These are phyloP conservation scores for Eupeodes latifasciatus DNA, from an alignment of 2,888 invertebrate genomes.

Conservation along the genomic window DNA sequence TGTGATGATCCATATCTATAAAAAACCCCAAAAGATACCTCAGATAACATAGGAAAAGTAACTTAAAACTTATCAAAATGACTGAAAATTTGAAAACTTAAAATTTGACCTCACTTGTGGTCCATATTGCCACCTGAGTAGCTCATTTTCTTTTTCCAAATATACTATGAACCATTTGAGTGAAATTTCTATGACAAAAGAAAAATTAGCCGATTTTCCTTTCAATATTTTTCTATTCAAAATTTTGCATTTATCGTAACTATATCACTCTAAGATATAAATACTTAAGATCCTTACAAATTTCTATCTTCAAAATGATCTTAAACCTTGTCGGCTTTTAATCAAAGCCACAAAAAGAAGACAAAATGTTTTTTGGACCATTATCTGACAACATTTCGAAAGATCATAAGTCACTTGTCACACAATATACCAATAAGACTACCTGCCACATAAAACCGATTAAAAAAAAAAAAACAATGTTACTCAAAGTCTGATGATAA, in stretches of 20 bases:
- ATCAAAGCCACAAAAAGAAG: slow-evolving; percentile 49
- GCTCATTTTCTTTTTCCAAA: too few relatives aligned
- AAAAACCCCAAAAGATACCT: too few relatives aligned
- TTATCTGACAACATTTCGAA: slow-evolving; percentile 39
- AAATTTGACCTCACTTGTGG: too few relatives aligned
- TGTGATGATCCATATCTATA: too few relatives aligned
- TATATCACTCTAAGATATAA: too few relatives aligned
- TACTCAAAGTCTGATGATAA: slow-evolving; percentile 42
- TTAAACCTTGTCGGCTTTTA: slow-evolving; percentile 38
- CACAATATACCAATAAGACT: neutral
- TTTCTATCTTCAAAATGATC: slow-evolving; percentile 38
- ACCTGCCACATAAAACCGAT: slow-evolving; percentile 8
- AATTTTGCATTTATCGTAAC: neutral
- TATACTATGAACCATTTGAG: too few relatives aligned
- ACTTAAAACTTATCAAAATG: too few relatives aligned
- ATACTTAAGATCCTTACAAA: slow-evolving; percentile 38
- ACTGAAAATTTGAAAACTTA: too few relatives aligned
- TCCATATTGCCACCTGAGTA: too few relatives aligned
- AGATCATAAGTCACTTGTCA: slow-evolving; percentile 70
- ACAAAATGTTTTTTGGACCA: slow-evolving; percentile 28
- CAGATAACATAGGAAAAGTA: too few relatives aligned
- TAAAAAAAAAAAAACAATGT: slow-evolving; percentile 43
- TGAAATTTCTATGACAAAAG: neutral
- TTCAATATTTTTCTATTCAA: neutral
- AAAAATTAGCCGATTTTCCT: too few relatives aligned